A percentile compares a stretch with the other conserved stretches of the same genome.
Conservation (phyloP, 2,113 vertebrate species). For the Sciurus niger region DNA sequence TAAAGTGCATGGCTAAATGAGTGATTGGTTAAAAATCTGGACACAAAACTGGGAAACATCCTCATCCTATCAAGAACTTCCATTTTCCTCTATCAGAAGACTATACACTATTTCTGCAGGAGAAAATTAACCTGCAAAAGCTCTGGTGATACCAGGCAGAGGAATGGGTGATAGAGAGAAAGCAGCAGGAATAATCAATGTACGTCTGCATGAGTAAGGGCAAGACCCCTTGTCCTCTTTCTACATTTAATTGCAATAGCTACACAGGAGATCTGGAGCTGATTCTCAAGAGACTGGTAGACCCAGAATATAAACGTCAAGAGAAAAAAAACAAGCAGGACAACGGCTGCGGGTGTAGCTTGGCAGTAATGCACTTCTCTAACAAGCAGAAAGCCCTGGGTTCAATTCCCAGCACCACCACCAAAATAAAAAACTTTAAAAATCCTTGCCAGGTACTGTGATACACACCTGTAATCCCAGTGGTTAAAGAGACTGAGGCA, state of each 20-base stretch:
- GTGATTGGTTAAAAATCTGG: constrained; percentile 4
- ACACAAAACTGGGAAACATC: constrained; percentile 51
- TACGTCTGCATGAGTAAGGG: not conserved
- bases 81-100: constrained; percentile 18
- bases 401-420: too few species aligned
- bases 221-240: not conserved
- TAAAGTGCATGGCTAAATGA: not conserved
- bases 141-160: not conserved
- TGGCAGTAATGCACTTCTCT: too few species aligned
- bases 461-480: too few species aligned
- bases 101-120: not conserved
- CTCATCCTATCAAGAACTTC: not conserved
- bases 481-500: too few species aligned
- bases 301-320: not conserved
- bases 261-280: constrained; percentile 4
- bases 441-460: too few species aligned
- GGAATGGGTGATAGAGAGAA: not conserved
- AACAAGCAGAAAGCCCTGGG: too few species aligned
- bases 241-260: not conserved
- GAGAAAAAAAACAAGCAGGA: not conserved
- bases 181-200: not conserved
- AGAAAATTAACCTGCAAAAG: constrained; percentile 9
- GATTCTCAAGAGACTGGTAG: not conserved
- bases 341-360: too few species aligned
- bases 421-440: too few species aligned